These are phyloP conservation scores for Engraulis encrasicolus DNA, from an alignment of 2,113 vertebrate genomes.

Conservation along the genomic window DNA sequence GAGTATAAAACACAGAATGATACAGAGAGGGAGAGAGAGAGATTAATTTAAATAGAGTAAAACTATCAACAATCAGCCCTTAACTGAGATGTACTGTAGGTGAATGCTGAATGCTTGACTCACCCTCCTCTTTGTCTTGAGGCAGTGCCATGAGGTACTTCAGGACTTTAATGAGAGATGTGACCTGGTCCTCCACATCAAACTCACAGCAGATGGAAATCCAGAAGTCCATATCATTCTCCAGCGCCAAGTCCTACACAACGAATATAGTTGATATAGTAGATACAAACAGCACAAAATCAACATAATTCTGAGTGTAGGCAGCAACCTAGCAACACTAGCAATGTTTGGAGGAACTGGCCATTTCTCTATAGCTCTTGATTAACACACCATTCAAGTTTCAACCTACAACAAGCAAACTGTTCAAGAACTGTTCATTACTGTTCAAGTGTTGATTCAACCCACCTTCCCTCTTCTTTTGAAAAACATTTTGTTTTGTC, in stretches of 20 bases:
- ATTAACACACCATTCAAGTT: too few relatives aligned
- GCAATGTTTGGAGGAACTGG: too few relatives aligned
- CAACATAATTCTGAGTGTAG: not conserved
- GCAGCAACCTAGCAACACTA: not conserved
- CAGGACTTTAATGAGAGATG: constrained; percentile 82
- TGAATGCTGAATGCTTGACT: constrained; percentile 18
- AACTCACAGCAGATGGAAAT: constrained; percentile 88
- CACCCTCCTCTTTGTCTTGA: constrained; percentile 87
- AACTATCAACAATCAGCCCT: not conserved
- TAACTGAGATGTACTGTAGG: not conserved
- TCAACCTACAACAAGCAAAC: too few relatives aligned
- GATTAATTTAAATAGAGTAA: too few relatives aligned
- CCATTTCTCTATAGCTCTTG: too few relatives aligned
- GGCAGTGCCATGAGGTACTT: constrained; percentile 86
- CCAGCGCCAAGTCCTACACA: constrained; percentile 83
- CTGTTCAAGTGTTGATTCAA: too few relatives aligned
- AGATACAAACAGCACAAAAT: not conserved
- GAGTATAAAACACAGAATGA: too few relatives aligned
- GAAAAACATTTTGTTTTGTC: too few relatives aligned
- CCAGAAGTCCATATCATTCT: constrained; percentile 91
- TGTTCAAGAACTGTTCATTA: too few relatives aligned
- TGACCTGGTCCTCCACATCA: constrained; percentile 78
- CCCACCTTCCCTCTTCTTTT: too few relatives aligned
- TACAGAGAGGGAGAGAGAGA: too few relatives aligned
- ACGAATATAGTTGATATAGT: not conserved